Percentiles rank a stretch among this genome's conserved stretches.
Conservation (phyloP, 2,797 vertebrate species). For the Phalloptychus januarius region DNA sequence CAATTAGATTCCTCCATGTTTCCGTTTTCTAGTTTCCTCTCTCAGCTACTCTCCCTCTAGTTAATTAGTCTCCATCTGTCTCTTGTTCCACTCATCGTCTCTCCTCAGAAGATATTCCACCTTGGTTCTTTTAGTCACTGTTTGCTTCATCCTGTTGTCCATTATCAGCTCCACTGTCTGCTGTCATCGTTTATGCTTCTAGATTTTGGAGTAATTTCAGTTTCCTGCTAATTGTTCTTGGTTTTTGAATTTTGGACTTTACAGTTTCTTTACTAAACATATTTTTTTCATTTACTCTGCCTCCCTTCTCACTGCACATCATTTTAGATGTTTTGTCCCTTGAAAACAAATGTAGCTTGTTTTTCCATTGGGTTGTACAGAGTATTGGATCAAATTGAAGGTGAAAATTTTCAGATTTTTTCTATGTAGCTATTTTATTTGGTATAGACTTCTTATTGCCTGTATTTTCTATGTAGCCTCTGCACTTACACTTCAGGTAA, state of each 20-base stretch:
- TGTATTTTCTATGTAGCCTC: background rate
- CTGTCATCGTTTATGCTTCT: background rate
- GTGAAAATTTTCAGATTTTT: background rate
- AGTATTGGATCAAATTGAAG: background rate
- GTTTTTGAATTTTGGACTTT: background rate
- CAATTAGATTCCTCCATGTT: background rate
- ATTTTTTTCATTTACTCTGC: background rate
- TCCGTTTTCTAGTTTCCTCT: constrained; percentile 4
- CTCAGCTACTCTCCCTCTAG: background rate
- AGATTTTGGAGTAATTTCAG: background rate
- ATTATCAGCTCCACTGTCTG: background rate
- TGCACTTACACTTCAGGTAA: constrained; percentile 2
- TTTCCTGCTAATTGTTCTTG: background rate
- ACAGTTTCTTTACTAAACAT: background rate
- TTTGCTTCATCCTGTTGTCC: background rate
- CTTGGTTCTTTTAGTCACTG: background rate
- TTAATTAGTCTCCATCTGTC: background rate
- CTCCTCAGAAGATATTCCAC: background rate
- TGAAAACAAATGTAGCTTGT: background rate
- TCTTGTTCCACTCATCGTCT: background rate
- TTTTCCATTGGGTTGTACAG: background rate
- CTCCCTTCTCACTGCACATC: background rate
- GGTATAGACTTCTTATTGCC: background rate
- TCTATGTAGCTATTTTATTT: background rate
- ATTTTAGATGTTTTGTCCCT: background rate